phyloP scores from a whole-genome alignment of 2,113 vertebrate species.

The Callocephalon fimbriatum region DNA sequence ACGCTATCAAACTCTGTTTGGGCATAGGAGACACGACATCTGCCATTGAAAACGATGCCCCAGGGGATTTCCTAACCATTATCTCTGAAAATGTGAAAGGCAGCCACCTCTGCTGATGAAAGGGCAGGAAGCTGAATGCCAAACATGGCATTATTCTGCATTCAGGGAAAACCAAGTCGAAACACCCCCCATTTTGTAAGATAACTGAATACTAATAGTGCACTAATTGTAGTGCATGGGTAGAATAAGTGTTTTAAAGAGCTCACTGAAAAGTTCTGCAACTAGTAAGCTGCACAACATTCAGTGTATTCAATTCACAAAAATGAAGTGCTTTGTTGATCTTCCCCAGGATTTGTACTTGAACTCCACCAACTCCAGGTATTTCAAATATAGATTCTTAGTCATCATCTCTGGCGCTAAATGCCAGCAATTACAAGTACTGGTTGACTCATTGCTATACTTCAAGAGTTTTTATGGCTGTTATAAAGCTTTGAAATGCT shows the following conservation, averaged over 20 bases:
- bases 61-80: neutral
- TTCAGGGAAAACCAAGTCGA: neutral
- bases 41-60: neutral
- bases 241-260: neutral
- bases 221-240: neutral
- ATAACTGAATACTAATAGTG: neutral
- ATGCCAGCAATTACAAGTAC: conserved; percentile 55
- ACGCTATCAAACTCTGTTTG: neutral
- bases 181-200: neutral
- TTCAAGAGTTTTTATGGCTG: conserved; percentile 25
- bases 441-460: conserved; percentile 56
- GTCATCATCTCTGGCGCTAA: conserved; percentile 48
- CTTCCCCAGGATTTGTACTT: conserved; percentile 8
- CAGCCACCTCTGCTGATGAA: neutral
- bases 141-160: neutral
- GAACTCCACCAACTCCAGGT: conserved; percentile 39
- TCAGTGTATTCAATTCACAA: conserved; percentile 3
- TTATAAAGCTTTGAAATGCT: conserved; percentile 57
- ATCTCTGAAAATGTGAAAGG: neutral
- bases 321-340: neutral
- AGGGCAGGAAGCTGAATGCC: neutral
- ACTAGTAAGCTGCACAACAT: neutral
- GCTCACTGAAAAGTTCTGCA: neutral
- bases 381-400: conserved; percentile 61
- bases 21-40: neutral